phyloP scores from a whole-genome alignment of 2,797 vertebrate genomes.

The Cuculus canorus region DNA sequence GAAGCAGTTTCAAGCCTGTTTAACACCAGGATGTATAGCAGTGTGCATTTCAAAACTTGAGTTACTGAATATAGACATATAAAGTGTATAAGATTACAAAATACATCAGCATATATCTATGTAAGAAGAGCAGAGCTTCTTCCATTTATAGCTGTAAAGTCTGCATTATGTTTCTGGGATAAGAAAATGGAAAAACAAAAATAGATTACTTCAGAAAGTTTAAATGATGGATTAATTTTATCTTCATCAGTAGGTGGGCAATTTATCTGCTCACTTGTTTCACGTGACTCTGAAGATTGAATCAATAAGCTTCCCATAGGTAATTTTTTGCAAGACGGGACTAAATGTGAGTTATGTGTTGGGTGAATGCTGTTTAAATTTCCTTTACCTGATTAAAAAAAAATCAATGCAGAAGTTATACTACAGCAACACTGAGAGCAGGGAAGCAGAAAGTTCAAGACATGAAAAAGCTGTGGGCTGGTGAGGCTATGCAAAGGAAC shows the following conservation, averaged over 20 bases:
- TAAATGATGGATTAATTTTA: background rate
- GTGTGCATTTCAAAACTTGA: background rate
- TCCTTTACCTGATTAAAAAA: background rate
- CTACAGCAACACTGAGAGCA: background rate
- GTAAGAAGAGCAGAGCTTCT: background rate
- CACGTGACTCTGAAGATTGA: background rate
- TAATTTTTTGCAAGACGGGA: background rate
- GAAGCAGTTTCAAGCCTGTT: background rate
- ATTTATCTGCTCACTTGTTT: background rate
- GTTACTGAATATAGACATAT: slow-evolving; percentile 10
- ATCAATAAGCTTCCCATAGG: background rate
- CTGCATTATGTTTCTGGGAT: background rate
- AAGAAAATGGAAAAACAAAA: slow-evolving; percentile 8
- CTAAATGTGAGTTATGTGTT: background rate
- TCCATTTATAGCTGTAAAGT: slow-evolving; percentile 25
- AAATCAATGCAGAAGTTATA: background rate
- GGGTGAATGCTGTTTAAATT: background rate
- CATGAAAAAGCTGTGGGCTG: background rate
- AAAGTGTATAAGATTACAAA: background rate
- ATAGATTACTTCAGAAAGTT: background rate
- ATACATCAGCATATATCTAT: slow-evolving; percentile 4
- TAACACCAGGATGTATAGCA: background rate
- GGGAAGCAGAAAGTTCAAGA: background rate
- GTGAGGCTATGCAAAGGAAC: background rate
- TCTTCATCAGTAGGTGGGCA: background rate